Conservation (phyloP, 2,113 vertebrate genomes). For the Otis tarda region DNA sequence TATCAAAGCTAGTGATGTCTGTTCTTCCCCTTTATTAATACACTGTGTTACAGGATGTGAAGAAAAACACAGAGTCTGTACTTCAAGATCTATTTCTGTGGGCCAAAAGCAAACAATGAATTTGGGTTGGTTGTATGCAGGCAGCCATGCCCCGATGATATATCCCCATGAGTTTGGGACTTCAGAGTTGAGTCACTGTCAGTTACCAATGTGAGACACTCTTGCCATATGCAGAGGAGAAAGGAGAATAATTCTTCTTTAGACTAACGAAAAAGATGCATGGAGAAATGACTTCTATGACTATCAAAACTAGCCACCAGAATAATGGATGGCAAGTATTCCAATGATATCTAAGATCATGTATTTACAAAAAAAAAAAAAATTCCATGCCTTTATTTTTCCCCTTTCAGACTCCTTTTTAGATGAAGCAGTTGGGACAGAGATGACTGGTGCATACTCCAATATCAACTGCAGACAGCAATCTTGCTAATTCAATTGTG, state of each 20-base stretch:
- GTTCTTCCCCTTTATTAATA: neutral
- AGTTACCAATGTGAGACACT: neutral
- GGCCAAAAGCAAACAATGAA: neutral
- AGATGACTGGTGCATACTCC: neutral
- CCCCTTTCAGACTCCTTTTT: neutral
- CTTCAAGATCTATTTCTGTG: neutral
- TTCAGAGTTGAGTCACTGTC: neutral
- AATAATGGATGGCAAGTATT: neutral
- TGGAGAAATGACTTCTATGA: neutral
- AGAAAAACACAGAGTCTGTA: neutral
- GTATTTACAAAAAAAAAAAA: neutral
- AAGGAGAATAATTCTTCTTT: neutral
- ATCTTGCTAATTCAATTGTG: neutral
- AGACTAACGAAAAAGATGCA: neutral
- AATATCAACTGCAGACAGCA: neutral
- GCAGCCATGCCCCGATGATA: neutral
- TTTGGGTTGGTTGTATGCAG: neutral
- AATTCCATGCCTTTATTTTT: neutral
- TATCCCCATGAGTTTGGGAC: rapidly evolving
- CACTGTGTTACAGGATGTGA: neutral
- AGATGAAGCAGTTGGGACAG: neutral
- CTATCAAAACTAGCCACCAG: neutral
- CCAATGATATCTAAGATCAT: neutral
- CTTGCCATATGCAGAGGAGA: neutral
- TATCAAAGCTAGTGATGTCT: neutral